Evolutionary conservation across 2,113 vertebrate genomes (phyloP).

Genomic region (Plestiodon gilberti): DNA sequence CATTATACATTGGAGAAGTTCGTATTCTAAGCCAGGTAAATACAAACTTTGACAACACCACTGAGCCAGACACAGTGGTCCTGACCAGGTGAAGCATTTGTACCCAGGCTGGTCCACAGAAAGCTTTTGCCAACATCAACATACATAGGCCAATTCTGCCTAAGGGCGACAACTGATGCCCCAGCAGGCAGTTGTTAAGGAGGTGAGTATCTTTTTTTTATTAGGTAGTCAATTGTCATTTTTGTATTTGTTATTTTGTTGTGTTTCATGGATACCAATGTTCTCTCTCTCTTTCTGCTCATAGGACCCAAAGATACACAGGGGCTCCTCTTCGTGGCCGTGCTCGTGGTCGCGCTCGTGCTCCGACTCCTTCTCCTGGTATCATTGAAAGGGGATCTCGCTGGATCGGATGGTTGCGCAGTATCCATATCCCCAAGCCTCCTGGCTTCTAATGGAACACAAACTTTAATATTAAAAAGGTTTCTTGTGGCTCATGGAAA

Average conservation of each 20-base stretch:
- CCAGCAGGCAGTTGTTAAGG: constrained; percentile 37
- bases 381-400: constrained; percentile 39
- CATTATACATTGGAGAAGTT: neutral
- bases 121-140: constrained; percentile 52
- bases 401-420: constrained; percentile 62
- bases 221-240: neutral
- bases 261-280: neutral
- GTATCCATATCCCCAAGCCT: constrained; percentile 60
- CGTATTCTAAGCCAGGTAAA: neutral
- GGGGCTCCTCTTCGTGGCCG: neutral
- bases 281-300: neutral
- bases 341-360: neutral
- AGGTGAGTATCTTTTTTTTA: constrained; percentile 55
- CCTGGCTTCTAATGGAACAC: constrained; percentile 54
- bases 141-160: constrained; percentile 49
- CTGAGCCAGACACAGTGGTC: neutral
- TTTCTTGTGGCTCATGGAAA: constrained; percentile 13
- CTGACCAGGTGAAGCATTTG: constrained; percentile 24
- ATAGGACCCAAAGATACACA: constrained; percentile 49
- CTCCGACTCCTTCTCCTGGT: neutral
- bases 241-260: neutral
- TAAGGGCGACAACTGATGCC: constrained; percentile 46
- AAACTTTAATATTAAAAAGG: neutral
- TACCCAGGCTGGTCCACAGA: constrained; percentile 45
- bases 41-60: neutral